Evolutionary conservation across 2,113 vertebrate genomes (phyloP).

Genomic region (Camelus bactrianus): DNA sequence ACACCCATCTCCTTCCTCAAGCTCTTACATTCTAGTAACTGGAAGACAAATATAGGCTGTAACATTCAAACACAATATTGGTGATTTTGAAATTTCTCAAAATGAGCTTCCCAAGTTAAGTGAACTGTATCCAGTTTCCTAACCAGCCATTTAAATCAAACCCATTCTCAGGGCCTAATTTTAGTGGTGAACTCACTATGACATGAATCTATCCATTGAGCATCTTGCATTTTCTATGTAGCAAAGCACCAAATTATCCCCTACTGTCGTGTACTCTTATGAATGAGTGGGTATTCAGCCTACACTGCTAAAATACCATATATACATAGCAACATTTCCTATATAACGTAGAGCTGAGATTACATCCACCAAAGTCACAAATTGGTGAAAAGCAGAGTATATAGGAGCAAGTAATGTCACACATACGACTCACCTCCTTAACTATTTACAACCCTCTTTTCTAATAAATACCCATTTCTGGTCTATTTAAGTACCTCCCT

Average conservation of each 20-base stretch:
- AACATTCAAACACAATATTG: not conserved
- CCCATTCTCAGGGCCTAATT: not conserved
- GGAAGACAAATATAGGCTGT: conserved; percentile 14
- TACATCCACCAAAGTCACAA: not conserved
- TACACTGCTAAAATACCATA: not conserved
- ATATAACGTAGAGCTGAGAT: not conserved
- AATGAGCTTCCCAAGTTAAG: not conserved
- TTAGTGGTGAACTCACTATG: not conserved
- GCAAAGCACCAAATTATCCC: not conserved
- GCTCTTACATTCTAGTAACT: not conserved
- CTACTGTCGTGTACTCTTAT: not conserved
- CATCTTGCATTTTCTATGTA: not conserved
- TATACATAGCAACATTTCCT: not conserved
- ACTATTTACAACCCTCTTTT: not conserved
- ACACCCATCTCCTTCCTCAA: not conserved
- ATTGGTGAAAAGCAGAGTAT: conserved; percentile 17
- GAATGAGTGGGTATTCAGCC: not conserved
- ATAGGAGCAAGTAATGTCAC: not conserved
- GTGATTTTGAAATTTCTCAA: not conserved
- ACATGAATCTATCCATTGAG: not conserved
- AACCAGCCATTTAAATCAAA: conserved; percentile 29
- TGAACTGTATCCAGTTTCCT: not conserved
- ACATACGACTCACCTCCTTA: not conserved
- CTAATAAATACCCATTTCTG: not conserved
- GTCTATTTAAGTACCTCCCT: not conserved